Evolutionary conservation across 2,888 invertebrate genomes (phyloP).

Genomic region (Auanema sp.): DNA sequence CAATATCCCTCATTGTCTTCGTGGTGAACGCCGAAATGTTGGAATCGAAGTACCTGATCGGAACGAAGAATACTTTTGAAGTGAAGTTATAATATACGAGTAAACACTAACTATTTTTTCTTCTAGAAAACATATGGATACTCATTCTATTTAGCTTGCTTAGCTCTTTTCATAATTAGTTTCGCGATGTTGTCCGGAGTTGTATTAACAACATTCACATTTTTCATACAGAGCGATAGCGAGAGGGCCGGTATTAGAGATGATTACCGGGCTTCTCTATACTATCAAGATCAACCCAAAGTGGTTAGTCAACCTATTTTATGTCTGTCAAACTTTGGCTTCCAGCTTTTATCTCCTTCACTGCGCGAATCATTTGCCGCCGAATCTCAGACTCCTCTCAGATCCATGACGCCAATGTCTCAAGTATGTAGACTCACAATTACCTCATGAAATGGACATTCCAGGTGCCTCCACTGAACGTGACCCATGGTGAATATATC

Average conservation of each 20-base stretch:
- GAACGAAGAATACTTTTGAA: constrained; percentile 57
- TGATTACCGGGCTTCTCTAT: constrained; percentile 10
- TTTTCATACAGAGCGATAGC: constrained; percentile 38
- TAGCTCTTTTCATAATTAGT: constrained; percentile 48
- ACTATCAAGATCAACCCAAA: constrained; percentile 20
- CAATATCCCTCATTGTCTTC: constrained; percentile 56
- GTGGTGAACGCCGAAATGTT: constrained; percentile 63
- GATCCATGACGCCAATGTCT: constrained; percentile 18
- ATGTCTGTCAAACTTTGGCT: constrained; percentile 9
- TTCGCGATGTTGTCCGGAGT: constrained; percentile 53
- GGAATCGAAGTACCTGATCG: constrained; percentile 61
- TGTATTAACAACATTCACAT: constrained; percentile 52
- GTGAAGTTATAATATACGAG: constrained; percentile 16
- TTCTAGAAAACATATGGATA: constrained; percentile 60
- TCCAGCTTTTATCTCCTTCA: constrained; percentile 26
- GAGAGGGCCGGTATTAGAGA: background rate
- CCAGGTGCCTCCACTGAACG: constrained; percentile 13
- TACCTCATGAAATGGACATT: background rate
- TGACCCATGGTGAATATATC: constrained; percentile 27
- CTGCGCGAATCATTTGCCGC: constrained; percentile 12
- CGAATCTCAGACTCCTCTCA: constrained; percentile 14
- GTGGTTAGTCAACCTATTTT: background rate
- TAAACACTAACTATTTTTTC: constrained; percentile 1
- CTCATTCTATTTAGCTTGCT: constrained; percentile 60
- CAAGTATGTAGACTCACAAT: constrained; percentile 18